These are phyloP conservation scores for Silurus asotus DNA, from an alignment of 2,113 vertebrate species.

Conservation along the genomic window DNA sequence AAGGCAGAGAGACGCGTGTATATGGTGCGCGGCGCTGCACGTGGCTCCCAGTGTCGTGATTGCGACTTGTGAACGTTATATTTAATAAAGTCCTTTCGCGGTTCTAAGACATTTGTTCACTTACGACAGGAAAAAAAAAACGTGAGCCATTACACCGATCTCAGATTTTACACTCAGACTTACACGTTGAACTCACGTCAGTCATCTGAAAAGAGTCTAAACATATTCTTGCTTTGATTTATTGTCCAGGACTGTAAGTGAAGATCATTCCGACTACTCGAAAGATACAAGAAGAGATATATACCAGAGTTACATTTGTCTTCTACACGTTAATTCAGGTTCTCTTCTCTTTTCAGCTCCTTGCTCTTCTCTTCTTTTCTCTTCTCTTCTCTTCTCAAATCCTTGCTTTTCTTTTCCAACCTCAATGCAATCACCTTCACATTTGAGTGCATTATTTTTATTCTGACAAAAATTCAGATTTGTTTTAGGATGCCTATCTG, in stretches of 20 bases:
- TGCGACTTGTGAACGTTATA: too few relatives aligned
- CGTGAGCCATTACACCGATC: not conserved
- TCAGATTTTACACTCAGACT: too few relatives aligned
- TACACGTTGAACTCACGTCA: too few relatives aligned
- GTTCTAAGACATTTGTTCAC: not conserved
- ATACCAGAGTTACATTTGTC: not conserved
- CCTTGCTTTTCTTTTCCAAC: not conserved
- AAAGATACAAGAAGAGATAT: not conserved
- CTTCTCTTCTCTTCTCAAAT: too few relatives aligned
- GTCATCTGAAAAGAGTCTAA: too few relatives aligned
- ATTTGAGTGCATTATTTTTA: not conserved
- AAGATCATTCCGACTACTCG: not conserved
- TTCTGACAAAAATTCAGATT: not conserved
- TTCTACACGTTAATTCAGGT: not conserved
- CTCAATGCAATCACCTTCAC: not conserved
- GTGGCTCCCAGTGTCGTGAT: slow-evolving; percentile 2
- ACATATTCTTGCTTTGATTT: not conserved
- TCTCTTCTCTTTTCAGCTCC: too few relatives aligned
- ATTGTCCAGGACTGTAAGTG: not conserved
- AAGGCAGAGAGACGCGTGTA: slow-evolving; percentile 59
- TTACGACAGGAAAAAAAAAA: not conserved
- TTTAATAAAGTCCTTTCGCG: not conserved
- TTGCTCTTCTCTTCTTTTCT: too few relatives aligned
- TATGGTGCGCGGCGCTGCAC: slow-evolving; percentile 49
- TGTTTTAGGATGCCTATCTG: not conserved